Conservation (phyloP, 2,113 vertebrate species). For the Lophura nycthemera region DNA sequence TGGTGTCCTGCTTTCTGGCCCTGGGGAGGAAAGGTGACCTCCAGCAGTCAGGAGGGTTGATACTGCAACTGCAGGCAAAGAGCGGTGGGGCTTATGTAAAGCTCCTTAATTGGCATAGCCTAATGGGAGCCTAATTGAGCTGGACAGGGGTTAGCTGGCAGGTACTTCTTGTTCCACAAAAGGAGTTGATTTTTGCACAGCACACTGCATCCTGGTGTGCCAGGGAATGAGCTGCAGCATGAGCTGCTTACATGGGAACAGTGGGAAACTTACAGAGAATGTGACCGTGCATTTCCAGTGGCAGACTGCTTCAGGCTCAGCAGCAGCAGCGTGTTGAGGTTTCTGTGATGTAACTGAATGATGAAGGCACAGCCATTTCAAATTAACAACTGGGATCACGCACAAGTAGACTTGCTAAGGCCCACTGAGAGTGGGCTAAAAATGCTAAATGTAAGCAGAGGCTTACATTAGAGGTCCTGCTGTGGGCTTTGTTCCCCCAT, state of each 20-base stretch:
- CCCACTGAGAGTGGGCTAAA: accelerated
- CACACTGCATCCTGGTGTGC: accelerated
- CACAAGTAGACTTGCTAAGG: not conserved
- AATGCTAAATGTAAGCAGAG: not conserved
- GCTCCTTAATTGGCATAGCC: not conserved
- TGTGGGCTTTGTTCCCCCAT: not conserved
- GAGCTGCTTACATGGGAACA: not conserved
- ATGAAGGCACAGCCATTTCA: not conserved
- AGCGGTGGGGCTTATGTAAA: not conserved
- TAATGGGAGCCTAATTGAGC: not conserved
- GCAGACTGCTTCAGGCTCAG: not conserved
- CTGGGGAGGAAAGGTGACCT: not conserved
- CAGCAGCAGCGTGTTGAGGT: not conserved
- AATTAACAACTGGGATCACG: accelerated
- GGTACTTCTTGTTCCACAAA: not conserved
- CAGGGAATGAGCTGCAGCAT: not conserved
- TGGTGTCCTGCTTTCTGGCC: not conserved
- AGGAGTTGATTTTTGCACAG: not conserved
- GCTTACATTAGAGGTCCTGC: not conserved
- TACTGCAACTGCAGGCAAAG: not conserved
- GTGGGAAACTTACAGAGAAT: not conserved
- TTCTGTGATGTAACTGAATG: not conserved
- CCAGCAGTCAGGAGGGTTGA: not conserved
- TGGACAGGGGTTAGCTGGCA: not conserved
- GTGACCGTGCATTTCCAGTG: not conserved